phyloP scores from a whole-genome alignment of 2,888 invertebrate genomes.

The Tinea pellionella region DNA sequence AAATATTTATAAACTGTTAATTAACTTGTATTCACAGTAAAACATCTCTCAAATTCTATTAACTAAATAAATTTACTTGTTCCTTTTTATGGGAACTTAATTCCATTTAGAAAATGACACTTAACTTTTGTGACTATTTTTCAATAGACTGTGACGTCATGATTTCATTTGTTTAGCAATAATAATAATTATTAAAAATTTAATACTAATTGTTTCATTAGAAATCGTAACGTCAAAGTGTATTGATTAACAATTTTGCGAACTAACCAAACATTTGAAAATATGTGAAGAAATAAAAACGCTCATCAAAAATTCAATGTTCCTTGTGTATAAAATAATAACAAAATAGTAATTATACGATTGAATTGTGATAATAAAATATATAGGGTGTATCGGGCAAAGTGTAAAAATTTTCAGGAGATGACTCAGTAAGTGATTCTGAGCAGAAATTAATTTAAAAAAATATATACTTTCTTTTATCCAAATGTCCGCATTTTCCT shows the following conservation, averaged over 20 bases:
- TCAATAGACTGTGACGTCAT: not conserved
- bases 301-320: conserved; percentile 1
- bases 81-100: conserved; percentile 59
- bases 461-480: too few relatives aligned
- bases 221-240: not conserved
- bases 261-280: conserved; percentile 54
- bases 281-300: conserved; percentile 47
- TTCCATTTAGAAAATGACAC: conserved; percentile 50
- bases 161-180: not conserved
- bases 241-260: not conserved
- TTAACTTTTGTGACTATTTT: conserved; percentile 1
- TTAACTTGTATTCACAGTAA: conserved; percentile 39
- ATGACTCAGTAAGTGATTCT: too few relatives aligned
- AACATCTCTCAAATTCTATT: conserved; percentile 35
- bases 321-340: not conserved
- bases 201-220: not conserved
- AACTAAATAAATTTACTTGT: conserved; percentile 13
- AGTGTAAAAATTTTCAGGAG: too few relatives aligned
- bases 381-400: too few relatives aligned
- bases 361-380: too few relatives aligned
- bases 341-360: not conserved
- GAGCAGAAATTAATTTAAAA: too few relatives aligned
- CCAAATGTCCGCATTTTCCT: too few relatives aligned
- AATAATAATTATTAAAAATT: conserved; percentile 1
- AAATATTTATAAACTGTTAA: conserved; percentile 43